Percentiles rank a stretch among this genome's conserved stretches.
These are phyloP conservation scores for Albula goreensis DNA, from an alignment of 2,113 vertebrate genomes.

Conservation along the genomic window DNA sequence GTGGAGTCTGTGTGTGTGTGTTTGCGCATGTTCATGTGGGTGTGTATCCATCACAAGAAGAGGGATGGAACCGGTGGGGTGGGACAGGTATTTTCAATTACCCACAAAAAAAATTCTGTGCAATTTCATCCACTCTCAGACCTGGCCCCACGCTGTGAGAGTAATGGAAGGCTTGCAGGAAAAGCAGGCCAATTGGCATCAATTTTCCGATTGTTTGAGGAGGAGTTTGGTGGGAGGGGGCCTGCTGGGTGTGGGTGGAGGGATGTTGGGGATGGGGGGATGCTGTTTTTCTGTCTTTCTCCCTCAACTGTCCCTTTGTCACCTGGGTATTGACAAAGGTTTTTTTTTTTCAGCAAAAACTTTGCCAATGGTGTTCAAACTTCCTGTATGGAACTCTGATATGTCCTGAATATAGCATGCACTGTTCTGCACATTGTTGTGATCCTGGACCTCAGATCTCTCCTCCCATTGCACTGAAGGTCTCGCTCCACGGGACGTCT, in stretches of 20 bases:
- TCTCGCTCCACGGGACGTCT: not conserved
- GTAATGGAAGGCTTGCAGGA: slow-evolving; percentile 68
- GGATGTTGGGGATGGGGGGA: slow-evolving; percentile 28
- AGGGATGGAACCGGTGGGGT: slow-evolving; percentile 50
- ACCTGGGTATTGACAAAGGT: slow-evolving; percentile 46
- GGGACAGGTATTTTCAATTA: slow-evolving; percentile 74
- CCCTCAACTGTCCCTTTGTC: slow-evolving; percentile 59
- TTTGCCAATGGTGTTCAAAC: not conserved
- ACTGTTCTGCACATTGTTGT: not conserved
- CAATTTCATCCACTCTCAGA: slow-evolving; percentile 72
- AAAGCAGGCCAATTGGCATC: slow-evolving; percentile 52
- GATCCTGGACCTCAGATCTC: too few species aligned
- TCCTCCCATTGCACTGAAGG: too few species aligned
- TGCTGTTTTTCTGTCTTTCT: slow-evolving; percentile 45
- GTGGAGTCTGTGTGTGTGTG: slow-evolving; percentile 5
- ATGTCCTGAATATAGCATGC: not conserved
- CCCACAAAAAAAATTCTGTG: slow-evolving; percentile 60
- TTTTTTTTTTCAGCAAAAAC: slow-evolving; percentile 15
- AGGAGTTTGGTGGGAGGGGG: slow-evolving; percentile 44
- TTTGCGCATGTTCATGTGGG: slow-evolving; percentile 49
- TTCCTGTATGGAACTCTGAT: not conserved
- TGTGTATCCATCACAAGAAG: slow-evolving; percentile 40
- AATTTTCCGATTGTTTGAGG: slow-evolving; percentile 56
- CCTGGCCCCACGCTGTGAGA: slow-evolving; percentile 62
- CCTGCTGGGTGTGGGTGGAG: slow-evolving; percentile 7